These are phyloP conservation scores for Flexamia atlantica DNA, from an alignment of 2,888 invertebrate species.

Conservation along the genomic window DNA sequence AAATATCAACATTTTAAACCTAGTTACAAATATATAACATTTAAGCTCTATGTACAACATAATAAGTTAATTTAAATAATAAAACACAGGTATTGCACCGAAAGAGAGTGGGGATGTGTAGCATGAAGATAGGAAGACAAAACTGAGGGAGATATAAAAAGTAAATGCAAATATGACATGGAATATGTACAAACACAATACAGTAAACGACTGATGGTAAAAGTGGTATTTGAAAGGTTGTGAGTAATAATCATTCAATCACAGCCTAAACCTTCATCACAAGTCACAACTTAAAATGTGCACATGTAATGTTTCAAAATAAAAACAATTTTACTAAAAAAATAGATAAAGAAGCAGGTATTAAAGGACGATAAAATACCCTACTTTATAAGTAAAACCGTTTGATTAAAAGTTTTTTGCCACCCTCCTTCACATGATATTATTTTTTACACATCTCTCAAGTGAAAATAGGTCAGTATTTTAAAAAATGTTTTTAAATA, in stretches of 20 bases:
- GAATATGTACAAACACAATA: constrained; percentile 6
- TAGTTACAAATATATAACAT: constrained; percentile 15
- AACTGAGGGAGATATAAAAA: neutral
- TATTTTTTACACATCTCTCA: neutral
- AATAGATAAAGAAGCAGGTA: neutral
- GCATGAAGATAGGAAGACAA: neutral
- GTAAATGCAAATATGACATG: constrained; percentile 23
- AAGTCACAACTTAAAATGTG: neutral
- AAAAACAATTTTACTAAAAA: neutral
- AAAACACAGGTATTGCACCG: constrained; percentile 23
- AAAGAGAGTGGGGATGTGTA: neutral
- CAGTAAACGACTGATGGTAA: neutral
- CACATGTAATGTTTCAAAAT: neutral
- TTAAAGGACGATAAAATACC: neutral
- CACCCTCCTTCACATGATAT: neutral
- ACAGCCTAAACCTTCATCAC: constrained; percentile 13
- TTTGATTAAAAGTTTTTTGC: neutral
- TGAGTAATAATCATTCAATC: constrained; percentile 24
- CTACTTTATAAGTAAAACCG: neutral
- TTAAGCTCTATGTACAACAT: neutral
- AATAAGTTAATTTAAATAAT: constrained; percentile 28
- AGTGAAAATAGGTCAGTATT: neutral
- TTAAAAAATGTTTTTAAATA: neutral
- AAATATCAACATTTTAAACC: constrained; percentile 17
- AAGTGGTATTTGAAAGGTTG: constrained; percentile 17